phyloP scores from a whole-genome alignment of 2,888 invertebrate genomes.

The Lepidonotus clava region DNA sequence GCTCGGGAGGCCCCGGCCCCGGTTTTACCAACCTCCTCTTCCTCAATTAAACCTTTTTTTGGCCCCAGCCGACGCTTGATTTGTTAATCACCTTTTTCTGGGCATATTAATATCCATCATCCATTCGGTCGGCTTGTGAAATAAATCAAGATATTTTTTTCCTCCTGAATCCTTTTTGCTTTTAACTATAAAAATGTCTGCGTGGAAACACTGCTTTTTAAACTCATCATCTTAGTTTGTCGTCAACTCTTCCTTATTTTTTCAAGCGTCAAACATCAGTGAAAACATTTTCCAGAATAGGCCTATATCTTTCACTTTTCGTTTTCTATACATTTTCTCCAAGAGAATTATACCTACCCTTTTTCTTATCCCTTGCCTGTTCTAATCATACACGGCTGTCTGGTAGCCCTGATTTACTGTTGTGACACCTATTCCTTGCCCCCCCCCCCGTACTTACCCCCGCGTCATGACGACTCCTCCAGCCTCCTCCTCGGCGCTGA shows the following conservation, averaged over 20 bases:
- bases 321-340: no score
- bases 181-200: conserved; percentile 10
- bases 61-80: not conserved
- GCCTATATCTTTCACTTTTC: no score
- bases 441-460: not conserved
- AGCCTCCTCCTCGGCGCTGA: not conserved
- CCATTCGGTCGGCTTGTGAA: not conserved
- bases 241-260: not conserved
- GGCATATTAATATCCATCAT: conserved; percentile 34
- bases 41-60: not conserved
- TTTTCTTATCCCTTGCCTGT: not conserved
- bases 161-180: not conserved
- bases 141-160: conserved; percentile 37
- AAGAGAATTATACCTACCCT: not conserved
- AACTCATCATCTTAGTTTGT: not conserved
- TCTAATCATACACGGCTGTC: not conserved
- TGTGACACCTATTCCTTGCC: conserved; percentile 26
- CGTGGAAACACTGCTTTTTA: not conserved
- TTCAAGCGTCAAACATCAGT: conserved; percentile 18
- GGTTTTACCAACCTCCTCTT: not conserved
- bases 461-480: not conserved
- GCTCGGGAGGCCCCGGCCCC: not conserved
- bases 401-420: conserved; percentile 21
- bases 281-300: no score
- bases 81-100: conserved; percentile 25